Evolutionary conservation across 2,888 invertebrate species (phyloP), one percentile per base, ranked within the genome.

Genomic region (Sphecodes monilicornis): DNA sequence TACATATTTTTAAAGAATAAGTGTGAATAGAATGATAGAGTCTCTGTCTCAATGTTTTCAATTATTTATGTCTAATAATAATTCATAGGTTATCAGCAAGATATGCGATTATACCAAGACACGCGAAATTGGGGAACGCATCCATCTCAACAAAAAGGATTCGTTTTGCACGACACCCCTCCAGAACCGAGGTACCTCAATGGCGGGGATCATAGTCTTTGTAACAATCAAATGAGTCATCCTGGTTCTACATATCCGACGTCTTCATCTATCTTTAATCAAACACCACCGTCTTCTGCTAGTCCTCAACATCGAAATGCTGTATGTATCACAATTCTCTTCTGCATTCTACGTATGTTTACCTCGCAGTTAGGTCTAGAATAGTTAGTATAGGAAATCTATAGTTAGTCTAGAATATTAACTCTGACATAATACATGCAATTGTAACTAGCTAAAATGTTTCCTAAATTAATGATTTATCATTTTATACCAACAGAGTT

Each of bases 241-340:
- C 95, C 95, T 82, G 95, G 94, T 88, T 93, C 95, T 71, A 95
- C 95, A 79, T 95, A 95, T 89, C 95, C 95, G 87, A 94, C 95
- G 85, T 95, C 95, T 69, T 91, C 93, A 82, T 92, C 93, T 69
- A 92, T 95, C 78, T 95, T 94, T 90, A 95, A 95, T 90, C 95
- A 95, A 90, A 95, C 96, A 69, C 95, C 96, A 86, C 96, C 96
- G 66, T 95, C 96, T 71, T 95, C 96, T 88, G 96, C 96, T 84
- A 97, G 97, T 88, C 97, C 97, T 64, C 96, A 97, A 93, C 97
- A 97, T 91, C 95, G 96, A 78, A 95, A 96, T 90, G 93, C 94
- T 88, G 94, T 95, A 81, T 94, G 93, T 93, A 82, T 50, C 60
- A 6, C 6, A 29, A 60, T 60, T 60, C 6, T 29, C 13, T 64